A percentile compares a stretch with the other conserved stretches of the same genome.
Evolutionary conservation across 1,140 invertebrate species (phyloP).

Genomic region (Ridgeia piscesae): DNA sequence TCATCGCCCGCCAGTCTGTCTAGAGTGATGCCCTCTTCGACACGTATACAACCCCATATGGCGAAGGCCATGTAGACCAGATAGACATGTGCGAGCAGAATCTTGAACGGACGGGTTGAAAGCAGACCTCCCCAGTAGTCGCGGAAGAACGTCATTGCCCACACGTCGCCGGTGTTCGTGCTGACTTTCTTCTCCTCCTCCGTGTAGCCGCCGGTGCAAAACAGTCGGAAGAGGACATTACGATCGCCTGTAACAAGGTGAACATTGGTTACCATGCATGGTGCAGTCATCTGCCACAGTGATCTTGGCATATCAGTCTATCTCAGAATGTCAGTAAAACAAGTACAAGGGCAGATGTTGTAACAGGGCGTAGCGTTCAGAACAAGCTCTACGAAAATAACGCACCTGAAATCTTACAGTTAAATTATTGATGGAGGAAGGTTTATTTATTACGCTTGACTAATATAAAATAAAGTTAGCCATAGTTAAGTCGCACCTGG

Average conservation of each 20-base stretch:
- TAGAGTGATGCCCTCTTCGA: neutral
- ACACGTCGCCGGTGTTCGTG: neutral
- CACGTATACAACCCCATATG: constrained; percentile 7
- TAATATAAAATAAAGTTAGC: too few species aligned
- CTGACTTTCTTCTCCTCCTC: neutral
- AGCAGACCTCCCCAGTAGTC: constrained; percentile 5
- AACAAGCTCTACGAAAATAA: too few species aligned
- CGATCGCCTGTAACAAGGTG: neutral
- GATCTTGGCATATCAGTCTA: too few species aligned
- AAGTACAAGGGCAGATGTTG: too few species aligned
- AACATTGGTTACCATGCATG: too few species aligned
- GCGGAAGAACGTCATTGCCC: neutral
- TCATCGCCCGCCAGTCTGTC: neutral
- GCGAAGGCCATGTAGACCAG: neutral
- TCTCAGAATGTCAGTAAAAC: too few species aligned
- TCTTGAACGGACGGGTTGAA: neutral
- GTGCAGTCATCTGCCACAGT: too few species aligned
- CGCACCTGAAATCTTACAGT: too few species aligned
- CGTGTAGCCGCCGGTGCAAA: neutral
- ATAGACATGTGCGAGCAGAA: neutral
- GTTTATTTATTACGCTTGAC: too few species aligned
- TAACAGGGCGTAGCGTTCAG: too few species aligned
- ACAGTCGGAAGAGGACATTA: neutral
- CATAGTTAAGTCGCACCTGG: too few species aligned
- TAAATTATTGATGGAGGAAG: too few species aligned